Conservation (phyloP, 2,113 vertebrate genomes). For the Callocephalon fimbriatum region DNA sequence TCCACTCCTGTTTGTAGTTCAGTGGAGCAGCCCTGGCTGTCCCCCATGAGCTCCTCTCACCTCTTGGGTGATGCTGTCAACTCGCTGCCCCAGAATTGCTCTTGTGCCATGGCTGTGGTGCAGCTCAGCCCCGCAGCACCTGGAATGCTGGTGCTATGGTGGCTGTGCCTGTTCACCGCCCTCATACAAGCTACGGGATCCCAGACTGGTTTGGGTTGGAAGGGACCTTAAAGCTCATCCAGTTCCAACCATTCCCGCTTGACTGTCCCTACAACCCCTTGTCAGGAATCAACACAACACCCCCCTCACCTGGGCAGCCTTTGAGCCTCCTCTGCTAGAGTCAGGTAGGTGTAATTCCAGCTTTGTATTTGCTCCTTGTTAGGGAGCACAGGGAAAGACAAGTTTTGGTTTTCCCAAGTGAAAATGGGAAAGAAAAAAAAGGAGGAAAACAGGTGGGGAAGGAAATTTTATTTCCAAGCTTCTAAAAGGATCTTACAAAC, state of each 20-base stretch:
- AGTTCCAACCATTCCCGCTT: neutral
- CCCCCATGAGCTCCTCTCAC: neutral
- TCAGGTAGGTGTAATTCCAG: neutral
- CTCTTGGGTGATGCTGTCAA: neutral
- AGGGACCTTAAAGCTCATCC: neutral
- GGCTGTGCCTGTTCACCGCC: rapidly evolving
- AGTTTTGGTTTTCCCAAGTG: neutral
- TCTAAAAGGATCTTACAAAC: conserved; percentile 62
- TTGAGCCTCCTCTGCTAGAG: neutral
- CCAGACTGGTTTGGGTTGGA: neutral
- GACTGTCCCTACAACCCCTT: neutral
- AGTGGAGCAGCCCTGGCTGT: neutral
- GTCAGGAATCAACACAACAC: neutral
- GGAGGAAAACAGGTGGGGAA: conserved; percentile 14
- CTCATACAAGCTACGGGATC: rapidly evolving
- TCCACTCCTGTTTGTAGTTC: neutral
- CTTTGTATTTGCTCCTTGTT: neutral
- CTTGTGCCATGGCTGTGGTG: neutral
- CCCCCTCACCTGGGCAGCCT: neutral
- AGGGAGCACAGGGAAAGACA: neutral
- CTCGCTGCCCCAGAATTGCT: neutral
- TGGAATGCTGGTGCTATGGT: rapidly evolving
- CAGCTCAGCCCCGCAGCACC: neutral
- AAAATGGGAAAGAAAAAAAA: neutral
- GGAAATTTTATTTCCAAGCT: conserved; percentile 70